Percentiles rank a stretch among this genome's conserved stretches.
Conservation (phyloP, 2,797 vertebrate genomes). For the Pseudotriccus pelzelni region DNA sequence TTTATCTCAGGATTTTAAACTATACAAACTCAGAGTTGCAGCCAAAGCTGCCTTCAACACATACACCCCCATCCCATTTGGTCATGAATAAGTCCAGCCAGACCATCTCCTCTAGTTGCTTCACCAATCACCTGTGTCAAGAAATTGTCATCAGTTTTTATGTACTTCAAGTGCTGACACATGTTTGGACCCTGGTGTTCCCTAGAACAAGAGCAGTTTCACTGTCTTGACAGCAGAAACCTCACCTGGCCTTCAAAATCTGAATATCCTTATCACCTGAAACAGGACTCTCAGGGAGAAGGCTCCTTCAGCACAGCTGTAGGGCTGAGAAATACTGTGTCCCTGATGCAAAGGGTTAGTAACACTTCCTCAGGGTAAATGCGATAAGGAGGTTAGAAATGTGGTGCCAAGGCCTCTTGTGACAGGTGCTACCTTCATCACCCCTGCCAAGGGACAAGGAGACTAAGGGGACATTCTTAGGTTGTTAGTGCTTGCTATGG, state of each 20-base stretch:
- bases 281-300: not conserved
- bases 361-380: not conserved
- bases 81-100: not conserved
- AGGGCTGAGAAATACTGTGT: not conserved
- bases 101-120: not conserved
- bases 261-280: constrained; percentile 37
- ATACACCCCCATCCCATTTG: not conserved
- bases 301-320: not conserved
- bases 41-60: not conserved
- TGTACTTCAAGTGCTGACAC: not conserved
- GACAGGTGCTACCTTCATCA: not conserved
- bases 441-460: not conserved
- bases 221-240: not conserved
- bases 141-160: not conserved
- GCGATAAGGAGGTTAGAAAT: not conserved
- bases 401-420: not conserved
- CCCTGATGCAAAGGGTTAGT: not conserved
- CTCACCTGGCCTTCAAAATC: not conserved
- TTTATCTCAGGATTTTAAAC: not conserved
- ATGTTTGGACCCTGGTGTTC: not conserved
- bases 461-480: not conserved
- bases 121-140: not conserved
- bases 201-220: not conserved
- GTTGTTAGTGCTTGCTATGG: not conserved
- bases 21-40: not conserved